Base-by-base conservation (phyloP, 2,888 invertebrate species). In the Torymus aiolomorphi region DNA sequence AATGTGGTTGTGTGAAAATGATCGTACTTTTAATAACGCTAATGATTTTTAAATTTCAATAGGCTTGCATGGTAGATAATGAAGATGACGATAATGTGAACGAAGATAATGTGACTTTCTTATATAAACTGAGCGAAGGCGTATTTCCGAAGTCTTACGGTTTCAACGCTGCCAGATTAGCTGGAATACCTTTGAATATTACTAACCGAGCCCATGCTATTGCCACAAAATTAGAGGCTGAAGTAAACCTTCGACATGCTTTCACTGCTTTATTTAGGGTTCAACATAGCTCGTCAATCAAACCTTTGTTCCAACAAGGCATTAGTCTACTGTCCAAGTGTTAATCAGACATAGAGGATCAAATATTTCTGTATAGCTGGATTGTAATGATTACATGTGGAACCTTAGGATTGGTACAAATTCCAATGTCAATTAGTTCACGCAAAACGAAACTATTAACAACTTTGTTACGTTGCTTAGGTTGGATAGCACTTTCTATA, bases 71-170 rank as follows among this genome's bases (percentile, higher is more conserved):
- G 96, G 97, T 98, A 4, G 98, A 99, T 91, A 96, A 96, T 79
- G 95, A 96, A 80, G 93, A 93, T 75, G 94, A 94, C 72, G 94
- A 94, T 20, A 94, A 96, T 87, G 95, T 96, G 3, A 95, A 95
- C 0, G 94, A 97, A 87, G 98, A 99, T 90, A 96, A 95, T 0
- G 97, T 99, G 14, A 98, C 97, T 0, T 99, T 99, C 92, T 92
- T 99, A 24, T 99, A 99, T 92, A 98, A 98, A 90, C 93, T 99
- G 83, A 93, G 94, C 0, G 92, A 94, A 0, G 99, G 99, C 0
- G 95, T 97, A 0, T 99, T 99, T 91, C 98, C 98, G 0, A 98
- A 98, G 89, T 99, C 98, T 0, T 99, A 98, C 91, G 99, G 99
- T 1, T 99, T 99, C 90, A 98, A 99, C 91, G 99, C 97, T 1